These are phyloP conservation scores for Macrocentrus cingulum DNA, from an alignment of 1,140 invertebrate species.

Conservation along the genomic window DNA sequence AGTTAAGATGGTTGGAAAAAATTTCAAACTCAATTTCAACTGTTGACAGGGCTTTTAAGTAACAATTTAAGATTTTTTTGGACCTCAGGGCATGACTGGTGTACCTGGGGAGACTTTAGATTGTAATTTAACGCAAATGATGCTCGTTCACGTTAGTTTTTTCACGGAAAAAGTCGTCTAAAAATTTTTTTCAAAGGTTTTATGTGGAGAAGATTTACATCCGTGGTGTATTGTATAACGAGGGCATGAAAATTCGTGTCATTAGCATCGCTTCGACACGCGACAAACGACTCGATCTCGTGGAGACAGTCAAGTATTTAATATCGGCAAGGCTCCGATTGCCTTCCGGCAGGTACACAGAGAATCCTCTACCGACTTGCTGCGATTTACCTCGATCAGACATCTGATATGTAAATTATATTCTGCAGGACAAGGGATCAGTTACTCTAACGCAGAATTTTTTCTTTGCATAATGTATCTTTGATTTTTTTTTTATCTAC, in stretches of 20 bases:
- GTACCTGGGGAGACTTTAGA: no score
- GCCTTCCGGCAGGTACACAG: conserved; percentile 32
- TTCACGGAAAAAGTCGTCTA: no score
- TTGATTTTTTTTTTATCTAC: no score
- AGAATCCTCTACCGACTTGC: conserved; percentile 27
- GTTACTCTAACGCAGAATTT: conserved; percentile 32
- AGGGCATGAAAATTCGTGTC: no score
- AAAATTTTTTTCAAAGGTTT: no score
- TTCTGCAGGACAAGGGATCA: conserved; percentile 34
- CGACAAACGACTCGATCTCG: conserved; percentile 29
- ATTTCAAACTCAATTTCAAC: not conserved
- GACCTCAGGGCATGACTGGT: no score
- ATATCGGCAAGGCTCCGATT: conserved; percentile 30
- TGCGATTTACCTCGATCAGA: conserved; percentile 40
- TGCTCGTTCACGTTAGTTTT: no score
- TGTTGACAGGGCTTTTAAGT: not conserved
- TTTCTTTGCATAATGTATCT: conserved; percentile 24
- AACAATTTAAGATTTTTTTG: not conserved
- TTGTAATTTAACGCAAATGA: no score
- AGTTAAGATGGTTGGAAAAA: not conserved
- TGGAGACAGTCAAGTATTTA: conserved; percentile 35
- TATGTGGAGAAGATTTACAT: no score
- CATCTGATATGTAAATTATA: conserved; percentile 42
- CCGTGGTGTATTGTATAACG: no score
- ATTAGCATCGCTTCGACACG: conserved; percentile 17